These are phyloP conservation scores for Zaprionus ornatus DNA, from an alignment of 1,140 invertebrate species.

Conservation along the genomic window DNA sequence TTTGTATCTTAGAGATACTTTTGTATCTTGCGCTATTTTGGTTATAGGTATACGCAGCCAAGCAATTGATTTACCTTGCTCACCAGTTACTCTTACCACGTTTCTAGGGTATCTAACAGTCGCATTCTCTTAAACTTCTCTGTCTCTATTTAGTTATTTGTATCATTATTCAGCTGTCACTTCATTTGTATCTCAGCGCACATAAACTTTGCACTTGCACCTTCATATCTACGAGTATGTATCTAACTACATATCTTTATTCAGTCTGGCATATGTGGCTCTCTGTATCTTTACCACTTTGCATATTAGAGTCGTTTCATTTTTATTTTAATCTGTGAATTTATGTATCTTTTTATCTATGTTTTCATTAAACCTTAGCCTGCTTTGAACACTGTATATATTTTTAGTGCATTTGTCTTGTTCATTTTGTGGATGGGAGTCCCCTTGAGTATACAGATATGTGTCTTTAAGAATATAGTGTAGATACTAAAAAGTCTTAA, in stretches of 20 bases:
- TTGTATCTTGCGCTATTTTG: too few species aligned
- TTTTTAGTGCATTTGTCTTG: background rate
- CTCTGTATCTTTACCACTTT: background rate
- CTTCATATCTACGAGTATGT: background rate
- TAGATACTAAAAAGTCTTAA: too few species aligned
- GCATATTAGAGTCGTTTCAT: background rate
- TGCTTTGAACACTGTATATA: background rate
- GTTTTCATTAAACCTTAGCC: background rate
- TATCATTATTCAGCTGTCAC: background rate
- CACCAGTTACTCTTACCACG: background rate
- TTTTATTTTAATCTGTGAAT: slow-evolving; percentile 3
- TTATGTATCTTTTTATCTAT: slow-evolving; percentile 8
- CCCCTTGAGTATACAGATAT: too few species aligned
- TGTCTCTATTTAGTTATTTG: background rate
- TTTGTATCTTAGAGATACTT: too few species aligned
- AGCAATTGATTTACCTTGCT: background rate
- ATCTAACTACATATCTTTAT: background rate
- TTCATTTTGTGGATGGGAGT: background rate
- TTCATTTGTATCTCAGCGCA: background rate
- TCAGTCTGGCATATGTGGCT: background rate
- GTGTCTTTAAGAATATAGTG: background rate
- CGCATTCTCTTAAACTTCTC: background rate
- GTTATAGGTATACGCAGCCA: too few species aligned
- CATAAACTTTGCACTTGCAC: slow-evolving; percentile 3
- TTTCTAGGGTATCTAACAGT: background rate